These are phyloP conservation scores for Achlya flavicornis DNA, from an alignment of 2,888 invertebrate species.

Conservation along the genomic window DNA sequence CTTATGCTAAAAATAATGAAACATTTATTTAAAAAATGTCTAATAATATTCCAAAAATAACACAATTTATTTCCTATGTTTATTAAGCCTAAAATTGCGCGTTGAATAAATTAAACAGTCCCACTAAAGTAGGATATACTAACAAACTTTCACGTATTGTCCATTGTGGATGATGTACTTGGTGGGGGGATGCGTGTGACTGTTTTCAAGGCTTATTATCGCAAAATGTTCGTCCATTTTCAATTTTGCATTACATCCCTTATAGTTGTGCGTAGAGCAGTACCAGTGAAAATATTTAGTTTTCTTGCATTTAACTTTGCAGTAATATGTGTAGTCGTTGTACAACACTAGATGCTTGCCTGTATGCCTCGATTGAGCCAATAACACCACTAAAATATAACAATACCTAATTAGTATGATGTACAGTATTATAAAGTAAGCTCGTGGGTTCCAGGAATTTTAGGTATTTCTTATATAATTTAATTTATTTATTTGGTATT, in stretches of 20 bases:
- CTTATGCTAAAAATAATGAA: too few species aligned
- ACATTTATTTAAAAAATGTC: too few species aligned
- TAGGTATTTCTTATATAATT: too few species aligned
- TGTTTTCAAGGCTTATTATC: slow-evolving; percentile 52
- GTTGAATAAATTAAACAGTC: not conserved
- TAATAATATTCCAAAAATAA: too few species aligned
- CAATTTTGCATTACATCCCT: slow-evolving; percentile 69
- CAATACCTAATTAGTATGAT: too few species aligned
- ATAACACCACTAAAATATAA: slow-evolving; percentile 55
- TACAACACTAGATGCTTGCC: slow-evolving; percentile 67
- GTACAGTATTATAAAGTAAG: too few species aligned
- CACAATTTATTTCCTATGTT: too few species aligned
- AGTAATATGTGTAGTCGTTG: slow-evolving; percentile 72
- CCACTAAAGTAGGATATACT: not conserved
- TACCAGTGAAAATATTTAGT: slow-evolving; percentile 68
- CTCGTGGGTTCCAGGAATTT: too few species aligned
- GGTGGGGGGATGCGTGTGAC: slow-evolving; percentile 66
- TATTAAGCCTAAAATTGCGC: too few species aligned
- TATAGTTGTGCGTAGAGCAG: slow-evolving; percentile 72
- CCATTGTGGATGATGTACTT: slow-evolving; percentile 66
- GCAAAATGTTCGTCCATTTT: slow-evolving; percentile 61
- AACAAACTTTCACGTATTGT: slow-evolving; percentile 49
- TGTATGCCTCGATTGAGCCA: slow-evolving; percentile 68
- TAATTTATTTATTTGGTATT: too few species aligned
- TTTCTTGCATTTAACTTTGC: slow-evolving; percentile 67